These are phyloP conservation scores for Nibea coibor DNA, from an alignment of 2,113 vertebrate genomes.

Conservation along the genomic window DNA sequence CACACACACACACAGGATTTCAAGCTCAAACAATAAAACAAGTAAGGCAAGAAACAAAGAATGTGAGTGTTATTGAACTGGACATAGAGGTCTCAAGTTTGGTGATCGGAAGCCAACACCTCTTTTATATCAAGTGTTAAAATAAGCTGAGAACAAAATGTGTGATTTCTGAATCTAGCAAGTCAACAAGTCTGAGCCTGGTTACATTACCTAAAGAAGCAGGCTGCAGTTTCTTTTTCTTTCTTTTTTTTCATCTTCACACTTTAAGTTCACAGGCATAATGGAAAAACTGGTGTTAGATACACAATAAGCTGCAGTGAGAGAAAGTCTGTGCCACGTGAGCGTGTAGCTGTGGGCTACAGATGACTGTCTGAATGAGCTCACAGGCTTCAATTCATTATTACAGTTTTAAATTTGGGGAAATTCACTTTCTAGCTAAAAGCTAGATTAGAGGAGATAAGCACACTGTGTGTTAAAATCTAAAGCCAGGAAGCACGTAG, in stretches of 20 bases:
- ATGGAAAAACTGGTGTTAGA: not conserved
- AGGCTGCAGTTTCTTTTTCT: not conserved
- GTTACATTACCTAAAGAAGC: not conserved
- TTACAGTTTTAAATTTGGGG: too few relatives aligned
- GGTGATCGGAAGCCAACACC: too few relatives aligned
- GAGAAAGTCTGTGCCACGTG: not conserved
- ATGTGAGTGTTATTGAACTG: too few relatives aligned
- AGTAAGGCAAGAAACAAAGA: too few relatives aligned
- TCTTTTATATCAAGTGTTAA: too few relatives aligned
- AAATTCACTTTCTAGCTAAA: not conserved
- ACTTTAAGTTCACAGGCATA: not conserved
- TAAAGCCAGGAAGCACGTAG: not conserved
- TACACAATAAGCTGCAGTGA: not conserved
- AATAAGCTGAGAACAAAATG: not conserved
- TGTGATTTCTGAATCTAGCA: conserved; percentile 10
- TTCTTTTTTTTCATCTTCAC: not conserved
- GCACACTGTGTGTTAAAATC: not conserved
- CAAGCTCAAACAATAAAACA: too few relatives aligned
- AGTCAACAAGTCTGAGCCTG: conserved; percentile 24
- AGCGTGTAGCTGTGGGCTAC: too few relatives aligned
- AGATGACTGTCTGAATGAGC: too few relatives aligned
- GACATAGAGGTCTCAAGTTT: too few relatives aligned
- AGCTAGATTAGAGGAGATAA: not conserved
- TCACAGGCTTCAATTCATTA: too few relatives aligned
- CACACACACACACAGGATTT: too few relatives aligned